These are phyloP conservation scores for Eristalis intricaria DNA, from an alignment of 2,888 invertebrate species.

Conservation along the genomic window DNA sequence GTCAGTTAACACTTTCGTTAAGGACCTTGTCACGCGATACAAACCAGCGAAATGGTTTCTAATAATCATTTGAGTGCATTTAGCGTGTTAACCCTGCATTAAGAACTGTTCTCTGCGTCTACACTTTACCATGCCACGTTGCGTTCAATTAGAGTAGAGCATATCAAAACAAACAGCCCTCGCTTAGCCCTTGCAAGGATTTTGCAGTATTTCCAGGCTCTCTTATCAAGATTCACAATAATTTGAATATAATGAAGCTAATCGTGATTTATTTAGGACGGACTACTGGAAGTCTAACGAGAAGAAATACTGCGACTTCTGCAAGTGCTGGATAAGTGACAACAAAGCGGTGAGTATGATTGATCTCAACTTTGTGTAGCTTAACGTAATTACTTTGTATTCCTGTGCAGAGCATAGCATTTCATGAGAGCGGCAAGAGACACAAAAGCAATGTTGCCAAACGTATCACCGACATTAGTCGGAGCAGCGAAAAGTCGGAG, in stretches of 20 bases:
- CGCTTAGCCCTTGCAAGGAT: background rate
- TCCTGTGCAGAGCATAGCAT: slow-evolving; percentile 90
- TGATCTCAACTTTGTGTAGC: background rate
- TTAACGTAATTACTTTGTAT: background rate
- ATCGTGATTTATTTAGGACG: slow-evolving; percentile 85
- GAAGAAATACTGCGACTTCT: slow-evolving; percentile 97
- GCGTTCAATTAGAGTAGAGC: slow-evolving; percentile 22
- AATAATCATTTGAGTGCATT: slow-evolving; percentile 38
- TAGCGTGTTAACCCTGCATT: slow-evolving; percentile 44
- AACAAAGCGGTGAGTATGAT: slow-evolving; percentile 90
- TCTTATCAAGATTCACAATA: background rate
- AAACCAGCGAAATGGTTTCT: slow-evolving; percentile 30
- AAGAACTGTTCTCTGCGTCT: background rate
- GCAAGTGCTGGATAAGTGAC: slow-evolving; percentile 99
- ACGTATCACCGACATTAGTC: slow-evolving; percentile 91
- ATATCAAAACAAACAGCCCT: background rate
- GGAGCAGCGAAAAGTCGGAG: slow-evolving; percentile 90
- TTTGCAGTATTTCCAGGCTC: slow-evolving; percentile 33
- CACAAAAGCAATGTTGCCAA: slow-evolving; percentile 96
- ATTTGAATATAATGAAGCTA: slow-evolving; percentile 10
- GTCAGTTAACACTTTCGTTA: slow-evolving; percentile 57
- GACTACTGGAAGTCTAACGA: slow-evolving; percentile 99
- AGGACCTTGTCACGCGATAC: slow-evolving; percentile 46
- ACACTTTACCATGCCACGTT: background rate
- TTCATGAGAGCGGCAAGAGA: slow-evolving; percentile 95